Evolutionary conservation across 2,113 vertebrate species (phyloP), one percentile per base, ranked within the genome.

Genomic region (Proteles cristata): DNA sequence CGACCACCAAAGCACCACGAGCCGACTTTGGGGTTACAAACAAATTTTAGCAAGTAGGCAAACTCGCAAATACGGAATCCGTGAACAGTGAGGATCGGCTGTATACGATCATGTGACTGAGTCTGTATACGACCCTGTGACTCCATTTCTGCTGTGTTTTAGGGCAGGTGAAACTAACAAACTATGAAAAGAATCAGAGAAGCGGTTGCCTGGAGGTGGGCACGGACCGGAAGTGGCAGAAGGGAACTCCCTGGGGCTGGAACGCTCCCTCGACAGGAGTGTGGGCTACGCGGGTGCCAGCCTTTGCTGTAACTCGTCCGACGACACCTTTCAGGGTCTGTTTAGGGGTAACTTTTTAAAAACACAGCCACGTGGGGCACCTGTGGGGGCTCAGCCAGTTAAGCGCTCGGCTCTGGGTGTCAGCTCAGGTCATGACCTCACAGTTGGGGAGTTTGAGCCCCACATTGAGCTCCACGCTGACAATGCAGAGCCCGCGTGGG

Each of bases 51-150:
- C 35, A 16, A 43, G 45, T 0, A 50, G 19, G 76, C 35, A 50
- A 45, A 50, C 19, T 7, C 26, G 0, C 65, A 65, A 23, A 85
- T 14, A 79, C 50, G 17, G 92, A 87, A 33, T 65, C 81, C 1
- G 7, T 23, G 48, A 25, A n/a, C 3, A 28, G 31, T 3, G 17
- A 58, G 7, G 35, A 16, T 4, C 8, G 6, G 26, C 35, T 28
- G 7, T 33, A 8, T 8, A 2, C 5, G 39, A 55, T 80, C 7
- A 16, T 19, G 1, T 1, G 1, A 19, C 0, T 39, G 39, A 3
- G 6, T 21, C 35, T 28, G 7, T 26, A 8, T 8, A 2, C 5
- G 39, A 55, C 80, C 7, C 12, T 19, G 1, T 1, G 45, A 43
- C 80, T n/a, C 55, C 48, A 26, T 14, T 55, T 74, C 26, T 6